Percentiles rank a stretch among this genome's conserved stretches.
Conservation (phyloP, 2,113 vertebrate species). For the Recurvirostra avosetta region DNA sequence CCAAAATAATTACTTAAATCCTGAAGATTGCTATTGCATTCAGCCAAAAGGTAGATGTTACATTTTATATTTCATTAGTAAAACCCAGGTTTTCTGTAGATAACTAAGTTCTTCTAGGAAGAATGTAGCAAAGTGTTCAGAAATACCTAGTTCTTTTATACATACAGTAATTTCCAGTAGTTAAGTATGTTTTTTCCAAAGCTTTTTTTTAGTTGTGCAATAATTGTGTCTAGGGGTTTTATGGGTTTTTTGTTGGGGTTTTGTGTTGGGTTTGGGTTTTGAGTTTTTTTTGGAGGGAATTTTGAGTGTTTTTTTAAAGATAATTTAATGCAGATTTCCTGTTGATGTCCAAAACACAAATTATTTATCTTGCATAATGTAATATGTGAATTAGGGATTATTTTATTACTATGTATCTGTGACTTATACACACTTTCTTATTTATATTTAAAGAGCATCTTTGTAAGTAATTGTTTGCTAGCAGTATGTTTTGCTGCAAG, state of each 20-base stretch:
- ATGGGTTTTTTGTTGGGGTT: neutral
- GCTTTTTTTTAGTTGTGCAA: conserved; percentile 79
- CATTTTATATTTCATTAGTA: neutral
- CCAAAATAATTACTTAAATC: neutral
- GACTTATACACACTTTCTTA: conserved; percentile 77
- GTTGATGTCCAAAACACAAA: conserved; percentile 60
- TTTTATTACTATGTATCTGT: conserved; percentile 74
- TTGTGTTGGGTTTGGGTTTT: neutral
- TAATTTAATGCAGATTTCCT: conserved; percentile 71
- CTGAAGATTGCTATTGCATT: neutral
- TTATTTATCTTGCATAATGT: conserved; percentile 71
- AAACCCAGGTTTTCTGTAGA: neutral
- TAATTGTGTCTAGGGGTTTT: conserved; percentile 53
- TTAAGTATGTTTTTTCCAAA: conserved; percentile 47
- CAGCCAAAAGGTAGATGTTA: neutral
- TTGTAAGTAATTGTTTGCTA: conserved; percentile 71
- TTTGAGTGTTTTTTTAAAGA: conserved; percentile 27
- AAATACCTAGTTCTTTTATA: conserved; percentile 38
- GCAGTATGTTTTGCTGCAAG: conserved; percentile 74
- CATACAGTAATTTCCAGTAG: conserved; percentile 57
- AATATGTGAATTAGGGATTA: conserved; percentile 50
- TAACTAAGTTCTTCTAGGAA: conserved; percentile 50
- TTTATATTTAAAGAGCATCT: conserved; percentile 81
- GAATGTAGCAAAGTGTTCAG: conserved; percentile 45
- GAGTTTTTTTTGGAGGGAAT: neutral